Evolutionary conservation across 2,113 vertebrate species (phyloP), one percentile per base, ranked within the genome.

Genomic region (Theristicus caerulescens): DNA sequence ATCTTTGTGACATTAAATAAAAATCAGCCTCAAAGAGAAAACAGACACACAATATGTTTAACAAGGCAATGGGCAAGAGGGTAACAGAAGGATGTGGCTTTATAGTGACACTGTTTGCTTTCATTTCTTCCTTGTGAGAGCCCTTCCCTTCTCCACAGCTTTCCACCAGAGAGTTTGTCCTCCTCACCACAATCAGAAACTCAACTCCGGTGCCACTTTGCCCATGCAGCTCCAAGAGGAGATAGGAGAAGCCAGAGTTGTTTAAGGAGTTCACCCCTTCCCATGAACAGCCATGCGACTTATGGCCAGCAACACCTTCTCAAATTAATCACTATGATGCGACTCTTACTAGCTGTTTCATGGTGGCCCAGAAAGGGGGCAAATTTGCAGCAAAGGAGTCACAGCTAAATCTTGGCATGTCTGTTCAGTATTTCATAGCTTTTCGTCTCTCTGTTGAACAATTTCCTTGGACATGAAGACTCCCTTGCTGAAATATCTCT

Each of bases 1-100:
- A 52, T 92, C 88, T 95, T 95, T 71, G 73, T 57, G 90, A 86
- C 84, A 58, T 94, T 89, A 94, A 94, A 85, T 32, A 64, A 80
- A 82, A 93, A 44, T 4, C 2, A 5, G 24, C 73, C 84, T 97
- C 74, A 77, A 82, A 95, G 71, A 93, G 87, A 77, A 77, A 84
- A 55, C 34, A 15, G 13, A 34, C 26, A 36, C n/a, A 38, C 12
- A 54, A 1, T 27, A 31, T 34, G 52, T 31, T 70, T 71, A 81
- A 7, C n/a, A 29, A 42, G 62, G 61, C 58, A 71, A 20, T 1
- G 40, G 81, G 81, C 73, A 77, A 42, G 62, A 73, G 84, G 46
- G 16, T 22, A 58, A 40, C 13, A 27, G 31, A 32, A 59, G 31
- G 42, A 31, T 64, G 55, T 70, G 29, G 36, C 42, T 90, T 82